phyloP scores from a whole-genome alignment of 2,113 vertebrate genomes.

The Sebastes fasciatus region DNA sequence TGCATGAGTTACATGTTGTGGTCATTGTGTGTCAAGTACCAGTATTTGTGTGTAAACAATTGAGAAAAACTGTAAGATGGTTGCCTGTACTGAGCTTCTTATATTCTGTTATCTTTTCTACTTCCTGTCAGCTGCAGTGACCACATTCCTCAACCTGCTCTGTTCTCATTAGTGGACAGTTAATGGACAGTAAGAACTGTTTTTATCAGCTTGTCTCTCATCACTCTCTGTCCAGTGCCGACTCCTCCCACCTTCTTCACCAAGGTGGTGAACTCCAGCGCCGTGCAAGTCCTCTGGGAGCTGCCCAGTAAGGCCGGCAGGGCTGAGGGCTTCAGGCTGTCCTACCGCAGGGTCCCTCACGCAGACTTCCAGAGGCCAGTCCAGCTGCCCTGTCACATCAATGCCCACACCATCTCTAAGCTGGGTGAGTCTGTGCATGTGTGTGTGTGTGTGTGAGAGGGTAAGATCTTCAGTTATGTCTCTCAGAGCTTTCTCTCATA shows the following conservation, averaged over 20 bases:
- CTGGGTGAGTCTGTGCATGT: constrained; percentile 74
- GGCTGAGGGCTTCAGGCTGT: constrained; percentile 83
- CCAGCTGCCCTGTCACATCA: constrained; percentile 74
- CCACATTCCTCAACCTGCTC: neutral
- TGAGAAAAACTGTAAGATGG: too few species aligned
- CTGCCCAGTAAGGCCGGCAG: constrained; percentile 76
- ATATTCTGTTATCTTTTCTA: neutral
- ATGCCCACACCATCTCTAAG: constrained; percentile 75
- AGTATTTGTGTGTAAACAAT: too few species aligned
- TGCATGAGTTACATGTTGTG: too few species aligned
- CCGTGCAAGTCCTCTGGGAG: constrained; percentile 84
- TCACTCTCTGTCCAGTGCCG: constrained; percentile 68
- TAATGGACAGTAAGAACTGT: neutral
- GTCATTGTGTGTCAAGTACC: too few species aligned
- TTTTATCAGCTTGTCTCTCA: neutral
- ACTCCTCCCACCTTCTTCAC: constrained; percentile 81
- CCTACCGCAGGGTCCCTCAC: constrained; percentile 79
- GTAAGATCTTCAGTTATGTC: neutral
- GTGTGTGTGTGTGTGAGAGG: neutral
- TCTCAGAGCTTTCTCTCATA: neutral
- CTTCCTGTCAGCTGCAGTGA: neutral
- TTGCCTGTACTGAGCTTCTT: neutral
- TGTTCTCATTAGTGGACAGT: neutral
- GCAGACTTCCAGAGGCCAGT: constrained; percentile 73
- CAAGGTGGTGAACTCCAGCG: constrained; percentile 78